Conservation (phyloP, 92 coral and sea anemone species). For the Montipora capitata region DNA sequence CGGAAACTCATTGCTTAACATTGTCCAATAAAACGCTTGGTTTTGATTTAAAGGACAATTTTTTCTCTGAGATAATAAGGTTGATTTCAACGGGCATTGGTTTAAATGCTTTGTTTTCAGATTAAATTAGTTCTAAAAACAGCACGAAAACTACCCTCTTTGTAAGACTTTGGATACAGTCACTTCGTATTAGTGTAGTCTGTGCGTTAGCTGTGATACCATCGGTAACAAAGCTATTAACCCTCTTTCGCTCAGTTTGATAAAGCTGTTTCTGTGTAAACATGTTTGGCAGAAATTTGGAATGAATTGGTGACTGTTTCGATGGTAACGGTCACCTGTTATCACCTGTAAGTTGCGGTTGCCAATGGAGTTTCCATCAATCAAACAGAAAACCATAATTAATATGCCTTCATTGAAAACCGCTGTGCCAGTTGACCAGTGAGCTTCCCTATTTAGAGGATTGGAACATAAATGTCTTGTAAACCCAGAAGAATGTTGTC, state of each 20-base stretch:
- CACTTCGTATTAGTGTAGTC: too few relatives aligned
- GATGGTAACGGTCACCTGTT: constrained; percentile 38
- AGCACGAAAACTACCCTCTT: not conserved
- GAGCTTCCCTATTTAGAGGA: not conserved
- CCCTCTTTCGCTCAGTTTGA: too few relatives aligned
- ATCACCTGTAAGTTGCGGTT: constrained; percentile 29
- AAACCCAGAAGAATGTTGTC: not conserved
- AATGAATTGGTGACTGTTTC: not conserved
- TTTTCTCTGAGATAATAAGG: not conserved
- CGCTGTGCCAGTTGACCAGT: constrained; percentile 18
- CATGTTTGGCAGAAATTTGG: not conserved
- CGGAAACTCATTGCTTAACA: too few relatives aligned
- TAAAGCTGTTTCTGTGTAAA: not conserved
- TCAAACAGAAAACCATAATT: constrained; percentile 24
- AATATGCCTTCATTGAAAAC: not conserved
- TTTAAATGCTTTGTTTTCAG: constrained; percentile 5
- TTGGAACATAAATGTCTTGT: constrained; percentile 1
- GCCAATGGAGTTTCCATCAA: constrained; percentile 21
- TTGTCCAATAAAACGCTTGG: too few relatives aligned
- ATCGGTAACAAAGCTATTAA: not conserved
- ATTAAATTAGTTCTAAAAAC: constrained; percentile 11
- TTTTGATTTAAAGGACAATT: not conserved
- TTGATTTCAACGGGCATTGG: not conserved
- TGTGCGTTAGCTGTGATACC: not conserved
- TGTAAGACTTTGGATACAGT: not conserved